Base-by-base conservation (phyloP, 2,888 invertebrate genomes). In the Chaetogeoica ovagalla region DNA sequence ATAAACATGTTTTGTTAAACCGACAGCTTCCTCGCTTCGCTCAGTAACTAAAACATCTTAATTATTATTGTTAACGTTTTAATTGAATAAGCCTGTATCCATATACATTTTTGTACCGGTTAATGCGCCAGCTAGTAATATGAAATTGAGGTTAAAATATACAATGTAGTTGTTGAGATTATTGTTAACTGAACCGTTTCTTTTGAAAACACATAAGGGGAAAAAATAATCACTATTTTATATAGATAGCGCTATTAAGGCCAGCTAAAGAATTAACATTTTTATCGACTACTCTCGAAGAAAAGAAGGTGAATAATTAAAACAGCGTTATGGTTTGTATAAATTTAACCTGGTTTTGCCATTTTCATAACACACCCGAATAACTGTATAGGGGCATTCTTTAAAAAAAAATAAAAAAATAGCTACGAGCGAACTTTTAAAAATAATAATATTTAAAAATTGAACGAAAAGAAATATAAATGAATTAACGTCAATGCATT, bases 251-350 rank as follows among this genome's bases (percentile, higher is more conserved):
- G 0, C 11, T 73, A 75, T 66, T 75, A 48, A 76, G 75, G 75
- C 48, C 75, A 68, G 8, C 48, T 11, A 59, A 59, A 76, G 57
- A 76, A 76, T 76, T 76, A 68, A 76, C 57, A 66, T 59, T 65
- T 70, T 48, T 48, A 76, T 68, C 39, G 48, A 43, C n/a, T 68
- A 59, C 13, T 59, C 43, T 59, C 21, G 9, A 11, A 37, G 37
- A 66, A 68, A 66, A 5, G 23, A 37, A 43, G 19, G 19, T 4
- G 57, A 75, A 48, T 75, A 75, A 57, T 11, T 57, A 66, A 4
- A 75, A 59, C 19, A 30, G 7, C 13, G 23, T 57, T 4, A 2
- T 37, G 15, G 15, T 30, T 48, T 68, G 43, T 68, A 6, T 68
- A 59, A 30, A 43, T 59, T 68, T 23, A 66, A 19, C 15, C 43